phyloP scores from a whole-genome alignment of 2,113 vertebrate species.

The Sinocyclocheilus rhinocerous region DNA sequence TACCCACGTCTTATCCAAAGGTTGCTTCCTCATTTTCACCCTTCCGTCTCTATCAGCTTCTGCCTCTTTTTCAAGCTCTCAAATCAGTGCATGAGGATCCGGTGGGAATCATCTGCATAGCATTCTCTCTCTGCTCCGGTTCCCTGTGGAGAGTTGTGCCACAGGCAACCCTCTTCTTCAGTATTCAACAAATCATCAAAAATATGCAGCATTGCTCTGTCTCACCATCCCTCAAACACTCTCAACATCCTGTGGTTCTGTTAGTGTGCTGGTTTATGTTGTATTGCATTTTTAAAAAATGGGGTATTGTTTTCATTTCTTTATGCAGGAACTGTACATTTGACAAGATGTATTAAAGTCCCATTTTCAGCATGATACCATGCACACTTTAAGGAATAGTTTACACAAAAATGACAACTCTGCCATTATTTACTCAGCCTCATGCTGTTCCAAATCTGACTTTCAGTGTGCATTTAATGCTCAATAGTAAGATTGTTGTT shows the following conservation, averaged over 20 bases:
- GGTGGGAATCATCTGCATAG: constrained; percentile 11
- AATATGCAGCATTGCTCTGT: constrained; percentile 13
- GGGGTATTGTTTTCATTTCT: neutral
- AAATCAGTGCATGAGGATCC: neutral
- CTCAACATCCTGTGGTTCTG: constrained; percentile 5
- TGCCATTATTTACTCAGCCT: neutral
- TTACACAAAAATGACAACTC: neutral
- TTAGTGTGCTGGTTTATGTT: neutral
- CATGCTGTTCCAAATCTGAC: neutral
- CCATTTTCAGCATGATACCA: neutral
- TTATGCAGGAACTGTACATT: neutral
- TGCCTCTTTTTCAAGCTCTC: neutral
- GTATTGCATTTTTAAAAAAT: neutral
- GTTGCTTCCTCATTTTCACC: neutral
- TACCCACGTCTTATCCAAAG: neutral
- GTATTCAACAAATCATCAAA: constrained; percentile 39
- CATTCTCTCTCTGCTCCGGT: neutral
- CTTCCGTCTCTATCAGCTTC: neutral
- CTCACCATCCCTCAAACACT: constrained; percentile 22
- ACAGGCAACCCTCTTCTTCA: constrained; percentile 21
- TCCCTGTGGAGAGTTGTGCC: constrained; percentile 4
- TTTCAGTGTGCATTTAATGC: neutral
- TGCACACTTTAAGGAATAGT: neutral
- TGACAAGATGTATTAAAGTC: constrained; percentile 6
- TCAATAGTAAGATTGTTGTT: neutral